Evolutionary conservation across 2,113 vertebrate genomes (phyloP), one percentile per base, ranked within the genome.

Genomic region (Syngnathus floridae): DNA sequence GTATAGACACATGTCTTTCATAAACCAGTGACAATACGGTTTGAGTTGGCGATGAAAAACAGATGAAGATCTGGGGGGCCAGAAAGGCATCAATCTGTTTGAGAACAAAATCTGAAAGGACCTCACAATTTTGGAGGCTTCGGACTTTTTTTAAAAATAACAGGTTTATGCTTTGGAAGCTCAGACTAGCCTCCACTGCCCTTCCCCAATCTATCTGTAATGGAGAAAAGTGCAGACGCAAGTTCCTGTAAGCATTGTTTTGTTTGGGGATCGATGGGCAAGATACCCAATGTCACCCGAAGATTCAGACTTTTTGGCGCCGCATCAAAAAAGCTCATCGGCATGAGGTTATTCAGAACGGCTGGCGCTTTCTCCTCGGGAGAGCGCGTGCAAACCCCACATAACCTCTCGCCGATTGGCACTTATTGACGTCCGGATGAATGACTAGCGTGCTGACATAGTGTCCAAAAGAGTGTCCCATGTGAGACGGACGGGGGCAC

Each of bases 381-480:
- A 49, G 70, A 5, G 60, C 52, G 68, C 59, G 14, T 57, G 71
- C 64, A 45, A 78, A 74, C 80, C 69, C 71, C 36, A 61, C 64
- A 73, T 79, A 71, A 84, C 82, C 74, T 65, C 71, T 59, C 48
- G 54, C 59, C 58, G 70, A 73, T 86, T 87, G 70, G 71, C 80
- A 81, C 75, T 71, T 83, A 85, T 86, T 81, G 85, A 86, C 72
- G 62, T 75, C 64, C 73, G 69, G 70, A 74, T 80, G 79, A 81
- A 83, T 72, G 73, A 77, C 76, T 81, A 80, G 82, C 75, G 65
- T 81, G 80, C 74, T 56, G 79, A 86, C 74, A 79, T 77, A 63
- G 12, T 82, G 78, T 78, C 83, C 75, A 73, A 80, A 73, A 83
- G 80, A 83, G 70, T 87, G 74, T 81, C 75, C 81, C 76, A 80